phyloP scores from a whole-genome alignment of 2,888 invertebrate genomes.

The Notocelia uddmanniana region DNA sequence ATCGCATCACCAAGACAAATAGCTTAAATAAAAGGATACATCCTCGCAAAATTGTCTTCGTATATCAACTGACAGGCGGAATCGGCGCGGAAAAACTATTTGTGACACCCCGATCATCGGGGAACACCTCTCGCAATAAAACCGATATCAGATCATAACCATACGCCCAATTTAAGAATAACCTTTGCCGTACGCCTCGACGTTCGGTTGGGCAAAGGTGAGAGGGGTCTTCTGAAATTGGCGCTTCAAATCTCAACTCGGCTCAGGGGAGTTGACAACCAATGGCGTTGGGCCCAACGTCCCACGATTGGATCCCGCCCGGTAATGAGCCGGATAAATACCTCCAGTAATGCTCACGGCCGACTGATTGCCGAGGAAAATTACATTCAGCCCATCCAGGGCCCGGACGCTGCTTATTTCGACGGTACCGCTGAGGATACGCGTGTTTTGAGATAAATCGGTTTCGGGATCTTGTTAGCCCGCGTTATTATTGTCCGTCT shows the following conservation, averaged over 20 bases:
- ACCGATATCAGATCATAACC: conserved; percentile 73
- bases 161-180: conserved; percentile 47
- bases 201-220: conserved; percentile 9
- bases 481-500: conserved; percentile 22
- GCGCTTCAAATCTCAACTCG: conserved; percentile 61
- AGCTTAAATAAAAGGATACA: conserved; percentile 45
- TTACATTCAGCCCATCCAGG: conserved; percentile 59
- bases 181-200: conserved; percentile 27
- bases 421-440: conserved; percentile 44
- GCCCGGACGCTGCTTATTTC: conserved; percentile 60
- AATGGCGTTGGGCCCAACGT: conserved; percentile 64
- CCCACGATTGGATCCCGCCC: conserved; percentile 70
- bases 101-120: conserved; percentile 70
- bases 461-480: conserved; percentile 39
- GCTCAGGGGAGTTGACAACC: conserved; percentile 70
- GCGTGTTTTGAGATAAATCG: conserved; percentile 36
- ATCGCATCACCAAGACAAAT: conserved; percentile 43
- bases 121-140: conserved; percentile 69
- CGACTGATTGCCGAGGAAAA: conserved; percentile 67
- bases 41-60: conserved; percentile 44
- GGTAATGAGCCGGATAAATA: conserved; percentile 78
- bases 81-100: conserved; percentile 74
- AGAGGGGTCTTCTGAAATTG: conserved; percentile 55
- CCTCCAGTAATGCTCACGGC: conserved; percentile 67
- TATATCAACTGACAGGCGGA: conserved; percentile 55